Conservation (phyloP, 2,113 vertebrate species). For the Alouatta palliata region DNA sequence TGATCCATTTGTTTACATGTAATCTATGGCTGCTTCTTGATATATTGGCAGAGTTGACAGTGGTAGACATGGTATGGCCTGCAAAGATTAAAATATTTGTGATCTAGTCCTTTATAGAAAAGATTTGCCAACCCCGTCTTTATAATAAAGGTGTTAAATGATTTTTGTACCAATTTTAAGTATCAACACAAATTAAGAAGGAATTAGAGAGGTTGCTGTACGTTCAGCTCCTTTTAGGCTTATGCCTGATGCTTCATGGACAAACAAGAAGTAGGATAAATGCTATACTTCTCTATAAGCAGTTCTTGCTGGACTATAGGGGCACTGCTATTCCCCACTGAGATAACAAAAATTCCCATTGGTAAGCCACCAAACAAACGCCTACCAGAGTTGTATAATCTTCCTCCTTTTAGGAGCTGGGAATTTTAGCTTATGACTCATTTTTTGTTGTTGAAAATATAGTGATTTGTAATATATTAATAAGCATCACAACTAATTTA, state of each 20-base stretch:
- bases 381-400: background rate
- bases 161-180: background rate
- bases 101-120: background rate
- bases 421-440: background rate
- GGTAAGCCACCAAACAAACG: background rate
- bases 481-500: background rate
- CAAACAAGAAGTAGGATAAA: background rate
- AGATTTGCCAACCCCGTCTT: background rate
- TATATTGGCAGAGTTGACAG: background rate
- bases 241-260: background rate
- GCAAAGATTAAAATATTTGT: background rate
- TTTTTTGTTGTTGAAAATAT: background rate
- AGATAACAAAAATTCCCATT: background rate
- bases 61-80: background rate
- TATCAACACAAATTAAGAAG: background rate
- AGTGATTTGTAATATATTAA: background rate
- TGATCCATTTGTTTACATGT: background rate
- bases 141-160: background rate
- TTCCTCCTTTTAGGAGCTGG: background rate
- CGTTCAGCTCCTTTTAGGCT: background rate
- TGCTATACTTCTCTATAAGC: background rate
- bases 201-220: background rate
- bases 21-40: background rate
- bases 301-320: background rate
- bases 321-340: no score